Percentiles rank a stretch among this genome's conserved stretches.
Evolutionary conservation across 2,888 invertebrate species (phyloP).

Genomic region (Oscheius sp.): DNA sequence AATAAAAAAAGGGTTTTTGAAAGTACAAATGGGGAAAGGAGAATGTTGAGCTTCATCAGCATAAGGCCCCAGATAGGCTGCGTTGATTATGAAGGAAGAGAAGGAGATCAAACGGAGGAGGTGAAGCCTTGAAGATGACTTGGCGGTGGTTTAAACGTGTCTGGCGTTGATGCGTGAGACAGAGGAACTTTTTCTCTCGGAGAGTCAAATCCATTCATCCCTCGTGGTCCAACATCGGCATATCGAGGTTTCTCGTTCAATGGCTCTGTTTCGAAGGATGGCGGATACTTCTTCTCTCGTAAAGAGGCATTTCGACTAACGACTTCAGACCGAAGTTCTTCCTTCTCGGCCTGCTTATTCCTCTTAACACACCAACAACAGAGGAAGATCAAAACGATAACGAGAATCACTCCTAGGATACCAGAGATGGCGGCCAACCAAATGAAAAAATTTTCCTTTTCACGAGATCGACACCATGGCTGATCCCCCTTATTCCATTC

Average conservation of each 20-base stretch:
- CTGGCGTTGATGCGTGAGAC: slow-evolving; percentile 11
- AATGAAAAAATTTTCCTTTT: slow-evolving; percentile 68
- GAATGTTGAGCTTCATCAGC: slow-evolving; percentile 27
- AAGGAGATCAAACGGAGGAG: slow-evolving; percentile 23
- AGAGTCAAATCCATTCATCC: slow-evolving; percentile 18
- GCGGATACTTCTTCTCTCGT: slow-evolving; percentile 19
- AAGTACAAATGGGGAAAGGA: neutral
- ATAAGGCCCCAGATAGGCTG: neutral
- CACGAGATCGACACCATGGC: slow-evolving; percentile 68
- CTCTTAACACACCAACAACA: slow-evolving; percentile 58
- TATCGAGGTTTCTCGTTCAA: slow-evolving; percentile 31
- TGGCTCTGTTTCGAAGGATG: slow-evolving; percentile 31
- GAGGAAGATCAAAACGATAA: slow-evolving; percentile 41
- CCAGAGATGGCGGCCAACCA: slow-evolving; percentile 66
- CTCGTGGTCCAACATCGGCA: slow-evolving; percentile 23
- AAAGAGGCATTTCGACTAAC: slow-evolving; percentile 6
- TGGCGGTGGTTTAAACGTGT: slow-evolving; percentile 12
- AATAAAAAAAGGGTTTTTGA: slow-evolving; percentile 6
- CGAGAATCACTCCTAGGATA: slow-evolving; percentile 41
- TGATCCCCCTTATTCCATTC: slow-evolving; percentile 69
- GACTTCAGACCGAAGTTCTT: slow-evolving; percentile 1
- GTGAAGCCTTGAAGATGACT: slow-evolving; percentile 22
- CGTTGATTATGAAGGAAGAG: slow-evolving; percentile 1
- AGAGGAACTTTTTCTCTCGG: slow-evolving; percentile 1
- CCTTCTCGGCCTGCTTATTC: slow-evolving; percentile 38